phyloP scores from a whole-genome alignment of 1,140 invertebrate genomes.

The Brachionus calyciflorus region DNA sequence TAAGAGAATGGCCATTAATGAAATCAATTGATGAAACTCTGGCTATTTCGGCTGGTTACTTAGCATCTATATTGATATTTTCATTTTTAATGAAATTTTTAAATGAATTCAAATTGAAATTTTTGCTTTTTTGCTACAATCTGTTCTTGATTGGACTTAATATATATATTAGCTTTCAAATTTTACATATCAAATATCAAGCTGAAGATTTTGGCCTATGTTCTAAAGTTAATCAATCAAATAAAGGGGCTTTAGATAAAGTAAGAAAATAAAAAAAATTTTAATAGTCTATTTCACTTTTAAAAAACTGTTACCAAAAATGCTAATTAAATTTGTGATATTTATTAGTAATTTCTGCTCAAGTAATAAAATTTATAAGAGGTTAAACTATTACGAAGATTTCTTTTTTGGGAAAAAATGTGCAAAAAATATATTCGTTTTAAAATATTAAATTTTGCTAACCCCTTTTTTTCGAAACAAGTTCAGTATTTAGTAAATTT shows the following conservation, averaged over 20 bases:
- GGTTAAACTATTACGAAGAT: too few species aligned
- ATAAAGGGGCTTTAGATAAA: not conserved
- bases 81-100: slow-evolving; percentile 25
- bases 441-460: too few species aligned
- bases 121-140: slow-evolving; percentile 10
- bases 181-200: not conserved
- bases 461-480: too few species aligned
- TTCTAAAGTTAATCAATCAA: not conserved
- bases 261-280: not conserved
- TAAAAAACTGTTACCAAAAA: too few species aligned
- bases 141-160: slow-evolving; percentile 8
- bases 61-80: not conserved
- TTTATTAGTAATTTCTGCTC: too few species aligned
- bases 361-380: too few species aligned
- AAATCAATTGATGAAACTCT: not conserved
- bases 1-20: slow-evolving; percentile 20
- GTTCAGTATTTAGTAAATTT: too few species aligned
- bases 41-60: not conserved
- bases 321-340: too few species aligned
- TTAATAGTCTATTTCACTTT: too few species aligned
- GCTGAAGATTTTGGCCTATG: slow-evolving; percentile 12
- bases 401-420: too few species aligned
- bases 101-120: slow-evolving; percentile 11
- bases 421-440: too few species aligned
- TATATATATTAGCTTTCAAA: not conserved